A percentile compares a stretch with the other conserved stretches of the same genome.
phyloP scores from a whole-genome alignment of 2,113 vertebrate species.

The Physeter macrocephalus region DNA sequence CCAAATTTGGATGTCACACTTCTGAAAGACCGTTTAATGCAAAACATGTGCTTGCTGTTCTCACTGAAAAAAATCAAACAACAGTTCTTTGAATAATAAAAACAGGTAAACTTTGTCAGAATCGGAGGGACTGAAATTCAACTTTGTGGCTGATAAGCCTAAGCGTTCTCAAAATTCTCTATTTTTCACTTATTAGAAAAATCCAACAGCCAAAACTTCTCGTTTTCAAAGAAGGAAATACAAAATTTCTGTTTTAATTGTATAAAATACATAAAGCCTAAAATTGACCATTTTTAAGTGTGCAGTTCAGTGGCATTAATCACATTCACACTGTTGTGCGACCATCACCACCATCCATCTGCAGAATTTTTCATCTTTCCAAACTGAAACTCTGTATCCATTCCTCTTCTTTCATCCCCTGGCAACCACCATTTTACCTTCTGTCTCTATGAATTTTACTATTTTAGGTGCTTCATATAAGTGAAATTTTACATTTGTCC shows the following conservation, averaged over 20 bases:
- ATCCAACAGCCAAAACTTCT: background rate
- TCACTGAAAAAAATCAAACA: background rate
- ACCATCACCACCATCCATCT: background rate
- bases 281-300: background rate
- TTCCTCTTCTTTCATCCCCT: no score
- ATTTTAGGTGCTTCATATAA: background rate
- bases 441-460: background rate
- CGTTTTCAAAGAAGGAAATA: background rate
- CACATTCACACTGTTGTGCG: background rate
- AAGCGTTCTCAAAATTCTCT: background rate
- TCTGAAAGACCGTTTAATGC: background rate
- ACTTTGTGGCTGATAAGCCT: background rate
- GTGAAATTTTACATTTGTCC: background rate
- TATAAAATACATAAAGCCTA: background rate
- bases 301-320: no score
- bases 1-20: background rate
- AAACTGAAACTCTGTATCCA: background rate
- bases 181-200: slow-evolving; percentile 15
- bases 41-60: background rate
- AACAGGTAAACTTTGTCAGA: background rate
- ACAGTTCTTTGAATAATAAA: background rate
- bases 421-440: background rate
- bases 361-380: background rate
- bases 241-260: background rate
- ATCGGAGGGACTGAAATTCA: background rate